Evolutionary conservation across 2,113 vertebrate genomes (phyloP), one percentile per base, ranked within the genome.

Genomic region (Herpailurus yagouaroundi): DNA sequence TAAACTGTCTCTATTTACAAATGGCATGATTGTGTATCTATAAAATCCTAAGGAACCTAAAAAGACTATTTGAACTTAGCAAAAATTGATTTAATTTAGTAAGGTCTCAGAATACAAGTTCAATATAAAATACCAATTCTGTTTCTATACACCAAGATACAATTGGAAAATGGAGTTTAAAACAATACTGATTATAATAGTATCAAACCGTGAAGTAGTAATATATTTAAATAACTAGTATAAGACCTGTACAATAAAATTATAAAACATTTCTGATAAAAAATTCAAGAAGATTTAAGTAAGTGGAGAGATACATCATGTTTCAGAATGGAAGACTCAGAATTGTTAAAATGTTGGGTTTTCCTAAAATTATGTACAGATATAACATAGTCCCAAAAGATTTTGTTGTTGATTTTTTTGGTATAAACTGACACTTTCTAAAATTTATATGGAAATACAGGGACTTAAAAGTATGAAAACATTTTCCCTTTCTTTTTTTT

Each of bases 31-130:
- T 16, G 21, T 2, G 0, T 79, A 41, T 50, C 69, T 45, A 60
- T n/a, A 69, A 74, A 89, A 86, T 31, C 12, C 27, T 25, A 48
- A 69, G 48, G 55, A 86, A 63, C 41, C 33, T 66, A 52, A 55
- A 80, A 69, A 48, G 27, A 48, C 68, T 52, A 31, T 73, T 66
- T 84, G 29, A 96, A 55, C 6, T 79, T 82, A 45, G 3, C 10
- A 80, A 92, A 89, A 77, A 29, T 81, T 5, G 81, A 2, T 89
- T 96, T 16, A 71, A 93, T 90, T 88, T 91, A 86, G 27, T 6
- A 90, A 74, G 9, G 5, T 50, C 23, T 80, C 60, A 82, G 31
- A 33, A 41, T 88, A 66, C 21, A 79, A 76, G 5, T 71, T 88
- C 21, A 66, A 38, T 82, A n/a, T 45, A 55, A 94, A 96, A 66